Evolutionary conservation across 2,888 invertebrate species (phyloP).

Genomic region (Archips crataeganus): DNA sequence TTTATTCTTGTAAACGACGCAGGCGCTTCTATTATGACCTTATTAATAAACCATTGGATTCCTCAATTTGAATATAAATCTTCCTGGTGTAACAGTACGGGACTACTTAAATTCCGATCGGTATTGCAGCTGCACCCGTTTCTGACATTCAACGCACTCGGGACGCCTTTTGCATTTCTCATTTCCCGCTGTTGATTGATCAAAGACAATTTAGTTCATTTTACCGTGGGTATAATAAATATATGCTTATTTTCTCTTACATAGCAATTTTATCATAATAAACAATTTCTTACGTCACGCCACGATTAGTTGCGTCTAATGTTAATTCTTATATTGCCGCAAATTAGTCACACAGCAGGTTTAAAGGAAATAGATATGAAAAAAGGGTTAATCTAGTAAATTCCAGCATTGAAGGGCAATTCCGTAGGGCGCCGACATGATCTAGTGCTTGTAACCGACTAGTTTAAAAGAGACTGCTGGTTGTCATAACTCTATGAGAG

Average conservation of each 20-base stretch:
- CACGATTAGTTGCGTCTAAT: constrained; percentile 26
- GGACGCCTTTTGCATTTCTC: constrained; percentile 28
- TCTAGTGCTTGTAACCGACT: constrained; percentile 20
- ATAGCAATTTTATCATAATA: neutral
- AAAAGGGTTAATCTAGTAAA: constrained; percentile 39
- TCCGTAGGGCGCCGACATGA: constrained; percentile 41
- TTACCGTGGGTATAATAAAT: neutral
- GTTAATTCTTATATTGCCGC: constrained; percentile 7
- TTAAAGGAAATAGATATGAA: constrained; percentile 30
- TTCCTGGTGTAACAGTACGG: constrained; percentile 30
- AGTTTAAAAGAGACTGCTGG: constrained; percentile 5
- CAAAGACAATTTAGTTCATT: neutral
- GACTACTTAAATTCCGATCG: constrained; percentile 32
- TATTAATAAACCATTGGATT: constrained; percentile 22
- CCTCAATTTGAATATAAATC: constrained; percentile 31
- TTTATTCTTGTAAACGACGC: constrained; percentile 16
- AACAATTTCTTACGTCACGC: neutral
- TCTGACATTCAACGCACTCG: constrained; percentile 23
- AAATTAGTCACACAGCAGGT: constrained; percentile 35
- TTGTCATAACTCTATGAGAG: neutral
- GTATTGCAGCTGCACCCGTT: constrained; percentile 33
- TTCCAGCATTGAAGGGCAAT: constrained; percentile 32
- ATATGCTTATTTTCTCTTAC: no score
- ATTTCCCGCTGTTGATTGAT: constrained; percentile 13
- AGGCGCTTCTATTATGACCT: constrained; percentile 15